Evolutionary conservation across 2,888 invertebrate genomes (phyloP), one percentile per base, ranked within the genome.

Genomic region (Myopa testacea): DNA sequence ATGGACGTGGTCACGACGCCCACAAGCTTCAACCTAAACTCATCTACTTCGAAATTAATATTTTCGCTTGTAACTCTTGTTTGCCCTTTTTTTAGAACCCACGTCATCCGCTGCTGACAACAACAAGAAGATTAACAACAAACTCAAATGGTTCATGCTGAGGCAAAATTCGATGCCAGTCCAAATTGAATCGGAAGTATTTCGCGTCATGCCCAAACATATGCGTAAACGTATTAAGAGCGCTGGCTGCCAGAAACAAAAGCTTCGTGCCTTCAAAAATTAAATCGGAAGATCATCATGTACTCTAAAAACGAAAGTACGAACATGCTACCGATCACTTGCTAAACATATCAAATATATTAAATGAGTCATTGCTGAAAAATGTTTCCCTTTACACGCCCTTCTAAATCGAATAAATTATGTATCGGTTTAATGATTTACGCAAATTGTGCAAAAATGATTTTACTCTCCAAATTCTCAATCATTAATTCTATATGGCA

Each of bases 161-260:
- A 83, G 89, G 68, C 89, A 89, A 79, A 86, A 88, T 60, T 88
- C 89, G 14, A 89, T 89, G 89, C 89, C 89, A 3, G 89, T 89
- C 0, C 89, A 89, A 85, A 89, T 89, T 52, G 89, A 89, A 75
- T 86, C 86, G 52, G 87, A 89, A 80, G 82, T 89, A 26, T 86
- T 89, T 63, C 84, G 89, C 67, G 84, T 88, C 60, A 81, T 89
- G 5, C 89, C 89, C 8, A 89, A 89, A 72, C 88, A 89, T 58
- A 84, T 86, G 83, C 82, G 86, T 67, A 89, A 87, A 78, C 86
- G 88, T 26, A 84, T 88, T 1, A 85, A 84, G 80, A 89, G 89
- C 73, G 89, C 89, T 40, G 88, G 86, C 65, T 79, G 79, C 40
- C 82, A 78, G 4, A 83, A 81, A 16, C 83, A 81, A 62, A 78